These are phyloP conservation scores for Potamilus streckersoni DNA, from an alignment of 1,140 invertebrate genomes.

Conservation along the genomic window DNA sequence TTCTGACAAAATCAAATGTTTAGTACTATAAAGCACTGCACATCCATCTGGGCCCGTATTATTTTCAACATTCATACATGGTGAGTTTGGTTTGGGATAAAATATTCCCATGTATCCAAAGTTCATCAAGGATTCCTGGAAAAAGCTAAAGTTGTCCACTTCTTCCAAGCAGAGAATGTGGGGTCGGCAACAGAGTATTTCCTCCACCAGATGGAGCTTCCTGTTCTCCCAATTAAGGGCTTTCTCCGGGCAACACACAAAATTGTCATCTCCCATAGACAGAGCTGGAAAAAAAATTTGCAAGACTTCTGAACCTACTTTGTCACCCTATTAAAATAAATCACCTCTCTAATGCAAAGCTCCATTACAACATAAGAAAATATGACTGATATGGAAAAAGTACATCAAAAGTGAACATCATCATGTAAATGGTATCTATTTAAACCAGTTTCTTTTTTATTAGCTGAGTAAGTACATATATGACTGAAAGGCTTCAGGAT, in stretches of 20 bases:
- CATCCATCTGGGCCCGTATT: slow-evolving; percentile 86
- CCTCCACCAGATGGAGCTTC: slow-evolving; percentile 78
- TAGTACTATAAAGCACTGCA: slow-evolving; percentile 79
- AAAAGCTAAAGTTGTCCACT: slow-evolving; percentile 82
- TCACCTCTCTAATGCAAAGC: too few species aligned
- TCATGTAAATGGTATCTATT: background rate
- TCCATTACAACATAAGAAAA: background rate
- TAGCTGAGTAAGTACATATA: too few species aligned
- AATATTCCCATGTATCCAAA: slow-evolving; percentile 80
- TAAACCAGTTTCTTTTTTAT: too few species aligned
- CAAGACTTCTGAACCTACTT: background rate
- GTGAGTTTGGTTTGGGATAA: slow-evolving; percentile 83
- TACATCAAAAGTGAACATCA: background rate
- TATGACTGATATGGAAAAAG: background rate
- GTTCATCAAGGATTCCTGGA: slow-evolving; percentile 73
- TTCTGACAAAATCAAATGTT: slow-evolving; percentile 75
- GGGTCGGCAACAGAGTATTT: slow-evolving; percentile 77
- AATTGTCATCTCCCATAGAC: slow-evolving; percentile 79
- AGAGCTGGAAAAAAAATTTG: slow-evolving; percentile 72
- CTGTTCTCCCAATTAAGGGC: slow-evolving; percentile 79
- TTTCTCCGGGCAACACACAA: slow-evolving; percentile 78
- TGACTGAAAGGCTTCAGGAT: too few species aligned
- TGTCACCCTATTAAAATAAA: background rate
- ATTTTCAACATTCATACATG: slow-evolving; percentile 76
- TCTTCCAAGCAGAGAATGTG: slow-evolving; percentile 84